Evolutionary conservation across 2,113 vertebrate species (phyloP).

Genomic region (Jacana jacana): DNA sequence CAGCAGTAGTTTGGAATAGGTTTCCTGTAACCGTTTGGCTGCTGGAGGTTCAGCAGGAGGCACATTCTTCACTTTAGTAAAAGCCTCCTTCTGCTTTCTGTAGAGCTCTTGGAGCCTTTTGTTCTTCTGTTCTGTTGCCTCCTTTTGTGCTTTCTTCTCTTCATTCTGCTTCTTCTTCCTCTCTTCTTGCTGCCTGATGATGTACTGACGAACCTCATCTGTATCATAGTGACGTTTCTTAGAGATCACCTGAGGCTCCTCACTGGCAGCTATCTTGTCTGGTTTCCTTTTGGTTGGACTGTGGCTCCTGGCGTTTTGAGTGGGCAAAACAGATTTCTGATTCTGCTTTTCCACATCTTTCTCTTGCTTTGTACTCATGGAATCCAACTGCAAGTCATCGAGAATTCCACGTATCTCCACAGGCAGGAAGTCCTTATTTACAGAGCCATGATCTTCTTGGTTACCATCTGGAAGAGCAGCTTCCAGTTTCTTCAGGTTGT

Average conservation of each 20-base stretch:
- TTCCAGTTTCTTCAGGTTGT: conserved; percentile 63
- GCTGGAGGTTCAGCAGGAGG: conserved; percentile 67
- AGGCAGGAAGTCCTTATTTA: conserved; percentile 82
- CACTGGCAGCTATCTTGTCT: conserved; percentile 66
- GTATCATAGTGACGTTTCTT: conserved; percentile 93
- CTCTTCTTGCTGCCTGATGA: conserved; percentile 89
- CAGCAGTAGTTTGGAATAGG: conserved; percentile 85
- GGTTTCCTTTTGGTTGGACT: conserved; percentile 82
- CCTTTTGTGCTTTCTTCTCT: conserved; percentile 85
- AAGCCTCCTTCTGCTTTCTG: conserved; percentile 85
- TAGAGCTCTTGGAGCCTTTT: conserved; percentile 95
- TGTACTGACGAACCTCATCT: conserved; percentile 89
- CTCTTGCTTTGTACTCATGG: conserved; percentile 57
- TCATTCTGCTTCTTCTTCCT: conserved; percentile 87
- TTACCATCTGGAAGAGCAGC: conserved; percentile 48
- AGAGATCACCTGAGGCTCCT: conserved; percentile 77
- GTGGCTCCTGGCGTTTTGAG: conserved; percentile 75
- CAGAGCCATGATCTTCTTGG: conserved; percentile 55
- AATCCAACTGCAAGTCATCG: conserved; percentile 88
- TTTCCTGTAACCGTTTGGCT: conserved; percentile 78
- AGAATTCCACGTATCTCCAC: conserved; percentile 90
- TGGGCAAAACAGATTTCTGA: conserved; percentile 56
- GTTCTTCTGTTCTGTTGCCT: conserved; percentile 84
- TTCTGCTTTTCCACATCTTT: conserved; percentile 66
- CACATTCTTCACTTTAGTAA: conserved; percentile 64